Conservation (phyloP, 2,888 invertebrate species). For the Prenolepis imparis region DNA sequence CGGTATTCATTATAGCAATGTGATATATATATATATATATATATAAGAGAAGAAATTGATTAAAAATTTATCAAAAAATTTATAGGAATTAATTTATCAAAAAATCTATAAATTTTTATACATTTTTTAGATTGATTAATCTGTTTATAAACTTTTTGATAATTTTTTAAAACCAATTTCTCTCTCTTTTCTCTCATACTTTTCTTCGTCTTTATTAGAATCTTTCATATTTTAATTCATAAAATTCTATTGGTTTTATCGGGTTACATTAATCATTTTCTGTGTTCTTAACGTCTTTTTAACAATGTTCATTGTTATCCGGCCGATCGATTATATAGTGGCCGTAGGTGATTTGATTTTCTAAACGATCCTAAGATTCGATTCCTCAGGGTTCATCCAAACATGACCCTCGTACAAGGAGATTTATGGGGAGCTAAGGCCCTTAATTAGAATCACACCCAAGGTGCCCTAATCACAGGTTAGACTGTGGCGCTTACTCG, state of each 20-base stretch:
- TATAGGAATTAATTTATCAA: too few relatives aligned
- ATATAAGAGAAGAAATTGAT: too few relatives aligned
- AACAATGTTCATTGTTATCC: slow-evolving; percentile 27
- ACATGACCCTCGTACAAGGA: slow-evolving; percentile 78
- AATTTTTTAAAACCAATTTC: background rate
- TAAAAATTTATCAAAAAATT: too few relatives aligned
- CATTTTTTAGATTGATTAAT: too few relatives aligned
- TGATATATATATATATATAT: too few relatives aligned
- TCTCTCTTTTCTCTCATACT: background rate
- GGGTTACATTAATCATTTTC: background rate
- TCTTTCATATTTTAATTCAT: background rate
- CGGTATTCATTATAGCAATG: background rate
- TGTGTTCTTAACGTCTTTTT: background rate
- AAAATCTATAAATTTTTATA: too few relatives aligned
- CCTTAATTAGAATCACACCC: slow-evolving; percentile 83
- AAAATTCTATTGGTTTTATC: background rate
- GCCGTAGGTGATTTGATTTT: slow-evolving; percentile 60
- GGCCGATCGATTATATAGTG: slow-evolving; percentile 10
- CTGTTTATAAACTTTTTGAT: background rate
- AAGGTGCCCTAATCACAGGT: slow-evolving; percentile 84
- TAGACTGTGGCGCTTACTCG: slow-evolving; percentile 49
- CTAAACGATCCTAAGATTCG: slow-evolving; percentile 66
- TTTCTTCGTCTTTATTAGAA: background rate
- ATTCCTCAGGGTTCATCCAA: slow-evolving; percentile 72
- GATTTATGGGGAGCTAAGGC: slow-evolving; percentile 77